A percentile compares a stretch with the other conserved stretches of the same genome.
These are phyloP conservation scores for Adelognathus sp. DNA, from an alignment of 2,888 invertebrate genomes.

Conservation along the genomic window DNA sequence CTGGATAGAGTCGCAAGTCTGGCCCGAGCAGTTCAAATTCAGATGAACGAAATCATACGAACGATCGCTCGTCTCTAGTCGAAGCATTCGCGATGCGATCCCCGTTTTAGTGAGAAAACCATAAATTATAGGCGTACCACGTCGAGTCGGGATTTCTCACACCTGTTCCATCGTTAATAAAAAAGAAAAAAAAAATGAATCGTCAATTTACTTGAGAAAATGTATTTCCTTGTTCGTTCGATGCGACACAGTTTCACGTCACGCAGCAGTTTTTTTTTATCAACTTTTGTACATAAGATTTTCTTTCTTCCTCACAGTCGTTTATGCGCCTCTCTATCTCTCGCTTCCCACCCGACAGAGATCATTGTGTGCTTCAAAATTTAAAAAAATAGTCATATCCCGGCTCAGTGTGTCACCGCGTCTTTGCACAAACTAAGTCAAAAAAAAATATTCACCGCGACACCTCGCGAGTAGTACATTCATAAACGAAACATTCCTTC, in stretches of 20 bases:
- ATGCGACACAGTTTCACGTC: conserved; percentile 4
- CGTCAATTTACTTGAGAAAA: conserved; percentile 5
- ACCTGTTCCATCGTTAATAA: background rate
- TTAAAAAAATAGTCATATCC: conserved; percentile 57
- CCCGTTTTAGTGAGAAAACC: background rate
- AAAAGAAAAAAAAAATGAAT: background rate
- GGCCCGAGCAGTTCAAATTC: conserved; percentile 61
- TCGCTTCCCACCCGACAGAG: background rate
- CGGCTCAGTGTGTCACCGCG: background rate
- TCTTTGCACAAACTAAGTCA: conserved; percentile 5
- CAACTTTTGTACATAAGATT: conserved; percentile 44
- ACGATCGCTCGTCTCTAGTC: conserved; percentile 23
- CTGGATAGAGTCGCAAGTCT: conserved; percentile 76
- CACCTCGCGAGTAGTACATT: conserved; percentile 4
- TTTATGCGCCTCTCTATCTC: background rate
- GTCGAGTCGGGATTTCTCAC: background rate
- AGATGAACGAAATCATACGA: background rate
- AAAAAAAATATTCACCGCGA: background rate
- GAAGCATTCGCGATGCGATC: background rate
- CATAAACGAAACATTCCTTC: conserved; percentile 39
- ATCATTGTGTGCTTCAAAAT: background rate
- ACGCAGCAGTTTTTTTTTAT: conserved; percentile 5
- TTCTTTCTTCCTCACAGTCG: background rate
- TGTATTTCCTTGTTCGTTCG: conserved; percentile 29
- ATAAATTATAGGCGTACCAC: background rate